Evolutionary conservation across 2,888 invertebrate genomes (phyloP).

Genomic region (Acrobeloides nanus): DNA sequence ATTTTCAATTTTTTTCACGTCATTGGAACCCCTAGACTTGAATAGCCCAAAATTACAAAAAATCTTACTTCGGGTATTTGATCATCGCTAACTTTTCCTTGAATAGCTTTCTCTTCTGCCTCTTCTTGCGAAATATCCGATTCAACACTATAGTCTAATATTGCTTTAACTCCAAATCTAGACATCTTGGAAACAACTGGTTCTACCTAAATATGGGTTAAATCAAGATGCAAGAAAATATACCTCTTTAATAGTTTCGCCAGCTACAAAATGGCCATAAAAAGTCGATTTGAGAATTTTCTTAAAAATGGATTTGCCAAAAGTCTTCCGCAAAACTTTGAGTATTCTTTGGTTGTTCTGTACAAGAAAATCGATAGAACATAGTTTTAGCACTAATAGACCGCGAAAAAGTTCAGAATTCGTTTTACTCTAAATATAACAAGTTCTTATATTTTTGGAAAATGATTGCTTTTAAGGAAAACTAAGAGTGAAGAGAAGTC

Average conservation of each 20-base stretch:
- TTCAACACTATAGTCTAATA: slow-evolving; percentile 96
- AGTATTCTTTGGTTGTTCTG: slow-evolving; percentile 44
- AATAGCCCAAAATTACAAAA: too few relatives aligned
- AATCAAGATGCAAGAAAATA: slow-evolving; percentile 6
- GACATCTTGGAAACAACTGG: slow-evolving; percentile 77
- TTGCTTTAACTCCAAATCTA: slow-evolving; percentile 94
- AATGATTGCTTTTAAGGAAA: too few relatives aligned
- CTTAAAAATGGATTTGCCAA: slow-evolving; percentile 31
- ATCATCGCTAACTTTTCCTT: slow-evolving; percentile 61
- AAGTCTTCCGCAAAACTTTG: slow-evolving; percentile 26
- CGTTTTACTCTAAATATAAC: slow-evolving; percentile 44
- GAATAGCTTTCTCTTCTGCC: slow-evolving; percentile 85
- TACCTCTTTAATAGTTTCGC: slow-evolving; percentile 62
- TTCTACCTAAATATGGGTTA: slow-evolving; percentile 58
- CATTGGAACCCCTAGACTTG: too few relatives aligned
- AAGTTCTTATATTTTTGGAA: not conserved
- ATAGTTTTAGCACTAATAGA: slow-evolving; percentile 41
- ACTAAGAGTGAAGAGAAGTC: too few relatives aligned
- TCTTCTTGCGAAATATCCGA: slow-evolving; percentile 83
- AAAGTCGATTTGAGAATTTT: slow-evolving; percentile 79
- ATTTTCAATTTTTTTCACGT: too few relatives aligned
- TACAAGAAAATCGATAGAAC: slow-evolving; percentile 39
- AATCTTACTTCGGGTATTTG: slow-evolving; percentile 20
- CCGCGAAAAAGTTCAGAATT: slow-evolving; percentile 46
- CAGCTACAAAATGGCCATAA: slow-evolving; percentile 98